Evolutionary conservation across 2,113 vertebrate genomes (phyloP), one percentile per base, ranked within the genome.

Genomic region (Urocitellus parryii): DNA sequence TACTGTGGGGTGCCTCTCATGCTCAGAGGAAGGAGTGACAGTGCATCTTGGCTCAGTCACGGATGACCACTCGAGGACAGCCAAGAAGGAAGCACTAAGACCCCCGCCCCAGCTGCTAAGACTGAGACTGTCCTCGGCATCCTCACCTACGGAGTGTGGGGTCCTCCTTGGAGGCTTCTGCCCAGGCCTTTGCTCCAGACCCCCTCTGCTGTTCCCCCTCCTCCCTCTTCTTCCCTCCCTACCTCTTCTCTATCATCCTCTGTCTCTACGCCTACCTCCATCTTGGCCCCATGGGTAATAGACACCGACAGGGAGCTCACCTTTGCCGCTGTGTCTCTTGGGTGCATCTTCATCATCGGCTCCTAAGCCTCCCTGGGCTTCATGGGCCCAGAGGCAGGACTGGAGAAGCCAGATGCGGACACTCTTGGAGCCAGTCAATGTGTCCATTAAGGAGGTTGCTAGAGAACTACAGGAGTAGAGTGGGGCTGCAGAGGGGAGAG

Each of bases 91-190:
- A 45, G 27, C 32, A 39, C 14, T 17, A 14, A 12, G 16, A 11
- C 25, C 20, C 53, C 3, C 1, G 1, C 5, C 14, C 29, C 6
- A 14, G 6, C 4, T n/a, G 2, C 34, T 12, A 18, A 56, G n/a
- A 5, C 42, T 2, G 7, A 37, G 34, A 3, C 12, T 14, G 61
- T 16, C 4, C 34, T 86, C 0, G 1, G 3, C 51, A 18, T 12
- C 34, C 32, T 11, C 22, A 16, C 1, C 3, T n/a, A 25, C 4
- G 16, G 25, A 25, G 34, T 4, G 32, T 10, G 2, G 2, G 4
- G 17, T 37, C 24, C 17, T 92, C 8, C 34, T 9, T 51, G 34
- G 4, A 1, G 0, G 8, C 8, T 32, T 51, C 37, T 8, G 6
- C 8, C 42, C 20, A 14, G 56, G 17, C 20, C 6, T 45, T 45